A percentile compares a stretch with the other conserved stretches of the same genome.
Evolutionary conservation across 2,797 vertebrate genomes (phyloP).

Genomic region (Anomalospiza imberbis): DNA sequence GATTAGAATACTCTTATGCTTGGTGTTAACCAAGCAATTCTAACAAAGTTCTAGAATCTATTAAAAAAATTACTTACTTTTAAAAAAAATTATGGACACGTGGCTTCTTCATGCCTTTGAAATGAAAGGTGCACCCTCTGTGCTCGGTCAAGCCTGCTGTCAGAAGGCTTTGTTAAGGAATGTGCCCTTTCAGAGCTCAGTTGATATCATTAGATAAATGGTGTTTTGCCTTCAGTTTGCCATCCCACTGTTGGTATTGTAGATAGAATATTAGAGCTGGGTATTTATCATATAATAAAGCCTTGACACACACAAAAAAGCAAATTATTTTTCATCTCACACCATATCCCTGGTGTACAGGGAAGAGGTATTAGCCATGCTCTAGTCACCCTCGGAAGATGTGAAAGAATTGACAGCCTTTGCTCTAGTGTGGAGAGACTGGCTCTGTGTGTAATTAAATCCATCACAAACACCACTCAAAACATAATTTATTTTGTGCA

Average conservation of each 20-base stretch:
- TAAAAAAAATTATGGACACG: rapidly evolving
- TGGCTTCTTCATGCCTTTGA: background rate
- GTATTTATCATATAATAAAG: conserved; percentile 12
- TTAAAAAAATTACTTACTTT: background rate
- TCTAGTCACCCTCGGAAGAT: conserved; percentile 17
- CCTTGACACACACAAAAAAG: background rate
- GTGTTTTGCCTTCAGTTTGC: background rate
- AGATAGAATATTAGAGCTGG: background rate
- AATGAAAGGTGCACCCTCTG: background rate
- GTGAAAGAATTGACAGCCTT: conserved; percentile 23
- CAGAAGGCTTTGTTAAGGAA: background rate
- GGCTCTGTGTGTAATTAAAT: conserved; percentile 53
- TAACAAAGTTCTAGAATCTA: background rate
- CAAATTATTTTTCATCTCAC: conserved; percentile 3
- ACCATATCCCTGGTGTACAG: background rate
- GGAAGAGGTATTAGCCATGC: conserved; percentile 2
- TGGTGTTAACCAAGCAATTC: background rate
- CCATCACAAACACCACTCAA: conserved; percentile 24
- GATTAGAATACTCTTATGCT: background rate
- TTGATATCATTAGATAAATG: background rate
- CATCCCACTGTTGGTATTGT: background rate
- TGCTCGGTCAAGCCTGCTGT: background rate
- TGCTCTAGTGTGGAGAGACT: background rate
- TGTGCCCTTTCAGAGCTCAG: conserved; percentile 25
- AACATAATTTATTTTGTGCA: conserved; percentile 48